Base-by-base conservation (phyloP, 2,888 invertebrate genomes). In the Ischnus inquisitorius region DNA sequence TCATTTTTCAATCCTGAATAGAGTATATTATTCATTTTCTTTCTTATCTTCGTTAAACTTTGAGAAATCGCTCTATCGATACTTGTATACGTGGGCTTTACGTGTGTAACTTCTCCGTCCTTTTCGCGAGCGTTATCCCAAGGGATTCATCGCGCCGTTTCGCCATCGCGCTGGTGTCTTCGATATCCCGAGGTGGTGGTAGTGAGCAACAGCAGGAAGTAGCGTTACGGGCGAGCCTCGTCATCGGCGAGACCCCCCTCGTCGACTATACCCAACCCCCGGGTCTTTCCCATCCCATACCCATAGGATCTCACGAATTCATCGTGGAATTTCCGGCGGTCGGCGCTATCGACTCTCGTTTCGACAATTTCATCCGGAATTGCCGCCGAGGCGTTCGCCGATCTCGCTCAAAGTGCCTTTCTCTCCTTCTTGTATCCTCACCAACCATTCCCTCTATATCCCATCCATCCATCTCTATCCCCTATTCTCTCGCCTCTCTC, bases 321-420 rank as follows among this genome's bases (percentile, higher is more conserved):
- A 62, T 74, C 46, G 28, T 46, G 43, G 46, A 74, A 74, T 74
- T 74, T 74, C 62, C 60, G 43, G 60, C 25, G 8, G n/a, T 72
- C 72, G 41, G 28, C 10, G 41, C 16, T 28, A 57, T 71, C 71
- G 51, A 69, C 69, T 69, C 51, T 69, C 69, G 51, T 51, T 54
- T 39, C 69, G 72, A 72, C 72, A 60, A 60, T 43, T 72, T 60
- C 57, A n/a, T 43, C 19, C 34, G 69, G 19, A 57, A 71, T 57
- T 41, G 28, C 19, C 14, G 46, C 14, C 14, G 57, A 57, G 60
- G 57, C 41, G 10, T 60, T 16, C 57, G 43, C 28, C 28, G 28
- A 22, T 25, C 28, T 22, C 54, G 10, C 54, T 54, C 54, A 19
- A 16, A 16, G 54, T 22, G 22, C 25, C 25, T 57, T 25, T 57